Base-by-base conservation (phyloP, 2,888 invertebrate species). In the Drosophila borealis region DNA sequence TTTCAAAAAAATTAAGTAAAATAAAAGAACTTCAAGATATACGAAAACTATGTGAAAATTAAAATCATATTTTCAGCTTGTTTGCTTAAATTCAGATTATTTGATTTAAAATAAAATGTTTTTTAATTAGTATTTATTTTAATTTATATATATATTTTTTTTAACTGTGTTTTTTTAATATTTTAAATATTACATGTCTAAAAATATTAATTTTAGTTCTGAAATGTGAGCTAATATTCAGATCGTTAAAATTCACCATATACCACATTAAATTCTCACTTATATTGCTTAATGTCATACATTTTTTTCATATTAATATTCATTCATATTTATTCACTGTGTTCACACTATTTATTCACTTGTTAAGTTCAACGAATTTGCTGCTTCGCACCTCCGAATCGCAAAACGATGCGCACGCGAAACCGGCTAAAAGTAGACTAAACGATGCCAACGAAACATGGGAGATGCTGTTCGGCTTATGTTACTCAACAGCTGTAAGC, bases 341-440 rank as follows among this genome's bases (percentile, higher is more conserved):
- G 13, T 55, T 37, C 53, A 25, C 34, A 48, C 25, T 39, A 51
- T 21, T 60, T 63, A 71, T 66, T 63, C 61, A 64, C 66, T 68
- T 62, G 42, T 36, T 66, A 36, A 45, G 29, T 60, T 61, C 55
- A 57, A 54, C 49, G 48, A 51, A 39, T 55, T 42, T 19, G 19
- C 21, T 49, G 21, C 21, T 55, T 44, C 41, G 42, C 55, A 68
- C 53, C 75, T 51, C 37, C 49, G 34, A 34, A 69, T 87, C 87
- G 81, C 59, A 36, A 45, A 51, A 51, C 66, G 78, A 67, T 78
- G 79, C 73, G 71, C 68, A 67, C 87, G 74, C 74, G 63, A 70
- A 84, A 81, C 88, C 89, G 90, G 89, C 82, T 81, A 74, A 82
- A 78, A 77, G 82, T 63, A 82, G 78, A 89, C 90, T 89, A 72